Base-by-base conservation (phyloP, 1,140 invertebrate species). In the Pomacea maculata region DNA sequence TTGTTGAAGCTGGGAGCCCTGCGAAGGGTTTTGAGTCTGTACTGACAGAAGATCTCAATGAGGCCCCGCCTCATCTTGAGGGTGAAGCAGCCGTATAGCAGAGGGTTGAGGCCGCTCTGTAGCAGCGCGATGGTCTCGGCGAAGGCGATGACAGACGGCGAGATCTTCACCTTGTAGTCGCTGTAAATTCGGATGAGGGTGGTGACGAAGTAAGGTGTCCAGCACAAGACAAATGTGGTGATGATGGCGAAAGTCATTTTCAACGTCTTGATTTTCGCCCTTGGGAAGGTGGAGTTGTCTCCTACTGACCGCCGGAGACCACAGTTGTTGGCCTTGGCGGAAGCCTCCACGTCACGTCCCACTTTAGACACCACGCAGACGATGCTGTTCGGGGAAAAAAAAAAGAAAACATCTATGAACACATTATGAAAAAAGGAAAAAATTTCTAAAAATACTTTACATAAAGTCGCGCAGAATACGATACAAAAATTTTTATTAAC, bases 181-280 rank as follows among this genome's bases (percentile, higher is more conserved):
- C 89, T 92, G 84, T 92, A 92, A n/a, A 92, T 89, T 14, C 86
- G 83, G 70, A 92, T 87, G 21, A 91, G 77, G 11, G 89, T 89
- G 55, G 88, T 88, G 6, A 92, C 89, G 83, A 92, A 92, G 83
- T 92, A 92, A 1, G 92, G 92, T 4, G 90, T 91, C 91, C 92
- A 92, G 83, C 92, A 92, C 9, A 88, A 87, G 17, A 92, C 86
- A 80, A 92, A 92, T 17, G 83, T 88, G 25, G 86, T 83, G 45
- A 92, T 91, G 52, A 92, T 92, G 67, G 86, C 89, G 74, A 92
- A 86, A 19, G 91, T 92, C 89, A 92, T 90, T 84, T 92, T 92
- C 10, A 92, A 84, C 5, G 92, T 92, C 86, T 92, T 92, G 21
- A 92, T 90, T 84, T 92, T 92, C n/a, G 91, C 91, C 21, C 90